phyloP scores from a whole-genome alignment of 2,113 vertebrate species.

The Clarias batrachus region DNA sequence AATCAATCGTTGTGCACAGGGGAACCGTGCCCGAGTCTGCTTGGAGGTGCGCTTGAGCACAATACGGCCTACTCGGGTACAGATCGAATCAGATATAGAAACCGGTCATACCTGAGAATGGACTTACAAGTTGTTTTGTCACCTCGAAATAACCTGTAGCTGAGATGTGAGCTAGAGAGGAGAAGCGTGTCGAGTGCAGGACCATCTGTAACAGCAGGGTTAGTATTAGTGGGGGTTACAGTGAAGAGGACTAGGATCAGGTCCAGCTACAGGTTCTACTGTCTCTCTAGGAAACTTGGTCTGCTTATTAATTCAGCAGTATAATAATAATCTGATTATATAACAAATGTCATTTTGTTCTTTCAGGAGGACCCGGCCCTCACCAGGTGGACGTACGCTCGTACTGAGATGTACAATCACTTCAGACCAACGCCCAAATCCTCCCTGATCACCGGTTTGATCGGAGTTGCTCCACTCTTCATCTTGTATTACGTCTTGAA shows the following conservation, averaged over 20 bases:
- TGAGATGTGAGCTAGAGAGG: too few species aligned
- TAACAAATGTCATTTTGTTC: not conserved
- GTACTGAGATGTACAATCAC: slow-evolving; percentile 75
- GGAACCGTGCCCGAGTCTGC: too few species aligned
- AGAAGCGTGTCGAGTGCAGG: not conserved
- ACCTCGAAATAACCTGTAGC: not conserved
- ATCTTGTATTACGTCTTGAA: slow-evolving; percentile 74
- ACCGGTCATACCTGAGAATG: too few species aligned
- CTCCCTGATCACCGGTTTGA: slow-evolving; percentile 74
- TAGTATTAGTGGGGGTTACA: not conserved
- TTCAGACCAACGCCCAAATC: slow-evolving; percentile 80
- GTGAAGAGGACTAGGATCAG: not conserved
- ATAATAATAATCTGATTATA: not conserved
- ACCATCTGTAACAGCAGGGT: not conserved
- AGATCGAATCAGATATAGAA: too few species aligned
- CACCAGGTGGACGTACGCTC: slow-evolving; percentile 79
- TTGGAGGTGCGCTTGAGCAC: too few species aligned
- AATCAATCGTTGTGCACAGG: too few species aligned
- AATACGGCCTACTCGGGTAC: too few species aligned
- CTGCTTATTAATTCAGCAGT: not conserved
- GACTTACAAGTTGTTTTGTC: not conserved
- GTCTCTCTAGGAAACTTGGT: not conserved
- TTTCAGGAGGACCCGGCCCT: slow-evolving; percentile 87
- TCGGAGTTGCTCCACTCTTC: slow-evolving; percentile 76
- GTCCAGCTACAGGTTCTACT: not conserved